A percentile compares a stretch with the other conserved stretches of the same genome.
These are phyloP conservation scores for Anabacerthia variegaticeps DNA, from an alignment of 2,797 vertebrate species.

Conservation along the genomic window DNA sequence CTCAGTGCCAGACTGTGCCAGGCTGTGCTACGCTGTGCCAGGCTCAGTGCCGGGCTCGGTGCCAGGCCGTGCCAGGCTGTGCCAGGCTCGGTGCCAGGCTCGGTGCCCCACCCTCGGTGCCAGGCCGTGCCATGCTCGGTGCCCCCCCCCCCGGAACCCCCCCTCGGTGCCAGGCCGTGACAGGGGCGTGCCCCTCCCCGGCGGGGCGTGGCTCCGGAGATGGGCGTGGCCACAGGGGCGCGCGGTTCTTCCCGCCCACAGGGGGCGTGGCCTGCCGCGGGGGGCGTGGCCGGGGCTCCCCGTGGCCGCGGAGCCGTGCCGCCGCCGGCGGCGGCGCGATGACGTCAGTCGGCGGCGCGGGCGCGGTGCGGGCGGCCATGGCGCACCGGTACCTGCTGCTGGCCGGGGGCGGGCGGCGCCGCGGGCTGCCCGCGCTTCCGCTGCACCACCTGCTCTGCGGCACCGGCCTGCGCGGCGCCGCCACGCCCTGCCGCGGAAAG, in stretches of 20 bases:
- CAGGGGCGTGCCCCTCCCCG: too few relatives aligned
- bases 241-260: rapidly evolving
- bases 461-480: neutral
- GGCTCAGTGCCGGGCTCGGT: too few relatives aligned
- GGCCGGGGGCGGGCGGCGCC: slow-evolving; percentile 69
- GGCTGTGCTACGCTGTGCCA: too few relatives aligned
- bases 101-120: too few relatives aligned
- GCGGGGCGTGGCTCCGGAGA: rapidly evolving
- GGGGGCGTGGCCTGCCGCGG: neutral
- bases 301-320: neutral
- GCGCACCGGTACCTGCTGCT: slow-evolving; percentile 82
- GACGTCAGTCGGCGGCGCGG: neutral
- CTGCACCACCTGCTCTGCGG: slow-evolving; percentile 23
- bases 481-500: slow-evolving; percentile 47
- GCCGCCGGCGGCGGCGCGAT: neutral
- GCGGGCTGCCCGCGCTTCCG: slow-evolving; percentile 57
- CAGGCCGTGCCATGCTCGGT: too few relatives aligned
- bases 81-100: too few relatives aligned
- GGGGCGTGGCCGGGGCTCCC: neutral
- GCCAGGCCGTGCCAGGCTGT: too few relatives aligned
- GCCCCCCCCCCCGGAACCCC: too few relatives aligned
- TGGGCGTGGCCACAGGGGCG: neutral
- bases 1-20: too few relatives aligned
- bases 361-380: slow-evolving; percentile 51
- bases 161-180: too few relatives aligned